A percentile compares a stretch with the other conserved stretches of the same genome.
Conservation (phyloP, 1,140 invertebrate genomes). For the Dendroctonus ponderosae region DNA sequence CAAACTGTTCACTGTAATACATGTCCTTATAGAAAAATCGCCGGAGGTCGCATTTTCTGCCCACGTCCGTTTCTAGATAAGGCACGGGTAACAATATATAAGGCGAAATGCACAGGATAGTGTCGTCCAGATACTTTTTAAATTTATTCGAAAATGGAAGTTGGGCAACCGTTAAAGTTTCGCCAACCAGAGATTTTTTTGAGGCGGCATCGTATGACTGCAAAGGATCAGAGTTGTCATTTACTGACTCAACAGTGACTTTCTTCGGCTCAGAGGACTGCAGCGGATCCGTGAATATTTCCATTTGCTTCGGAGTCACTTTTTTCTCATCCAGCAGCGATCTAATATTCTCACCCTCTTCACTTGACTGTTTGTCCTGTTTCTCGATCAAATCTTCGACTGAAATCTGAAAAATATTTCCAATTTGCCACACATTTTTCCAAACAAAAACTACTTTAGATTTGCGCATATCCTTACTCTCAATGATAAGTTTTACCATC, state of each 20-base stretch:
- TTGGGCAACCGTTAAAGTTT: slow-evolving; percentile 57
- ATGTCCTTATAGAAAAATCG: slow-evolving; percentile 78
- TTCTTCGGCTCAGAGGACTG: slow-evolving; percentile 29
- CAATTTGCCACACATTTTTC: too few species aligned
- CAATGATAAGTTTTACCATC: too few species aligned
- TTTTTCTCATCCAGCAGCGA: too few species aligned
- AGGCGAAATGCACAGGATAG: slow-evolving; percentile 81
- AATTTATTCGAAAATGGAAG: slow-evolving; percentile 68
- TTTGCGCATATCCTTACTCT: too few species aligned
- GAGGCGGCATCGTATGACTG: slow-evolving; percentile 52
- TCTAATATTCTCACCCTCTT: too few species aligned
- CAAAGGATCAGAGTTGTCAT: slow-evolving; percentile 70
- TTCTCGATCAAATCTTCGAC: too few species aligned
- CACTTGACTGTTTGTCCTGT: too few species aligned
- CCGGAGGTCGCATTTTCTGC: slow-evolving; percentile 73
- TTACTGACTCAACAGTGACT: slow-evolving; percentile 37
- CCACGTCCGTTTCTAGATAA: slow-evolving; percentile 82
- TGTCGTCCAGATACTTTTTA: slow-evolving; percentile 70
- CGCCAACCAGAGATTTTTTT: slow-evolving; percentile 1
- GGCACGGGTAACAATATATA: slow-evolving; percentile 82
- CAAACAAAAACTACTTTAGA: too few species aligned
- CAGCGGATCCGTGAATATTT: slow-evolving; percentile 11
- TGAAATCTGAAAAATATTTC: too few species aligned
- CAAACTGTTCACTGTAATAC: slow-evolving; percentile 68
- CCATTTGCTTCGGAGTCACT: neutral